phyloP scores from a whole-genome alignment of 2,888 invertebrate species.

The Nemotelus nigrinus region DNA sequence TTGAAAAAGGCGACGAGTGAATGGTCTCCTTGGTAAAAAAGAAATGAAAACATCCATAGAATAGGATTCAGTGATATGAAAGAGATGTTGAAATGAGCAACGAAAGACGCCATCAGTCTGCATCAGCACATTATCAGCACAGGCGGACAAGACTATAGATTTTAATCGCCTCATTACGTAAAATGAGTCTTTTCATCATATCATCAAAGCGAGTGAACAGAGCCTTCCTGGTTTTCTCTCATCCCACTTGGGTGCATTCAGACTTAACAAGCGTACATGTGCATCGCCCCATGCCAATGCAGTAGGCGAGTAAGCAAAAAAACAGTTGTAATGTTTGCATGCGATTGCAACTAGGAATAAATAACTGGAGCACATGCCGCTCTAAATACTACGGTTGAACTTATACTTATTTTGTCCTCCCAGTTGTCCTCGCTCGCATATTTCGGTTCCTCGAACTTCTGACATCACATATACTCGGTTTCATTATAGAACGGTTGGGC shows the following conservation, averaged over 20 bases:
- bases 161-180: background rate
- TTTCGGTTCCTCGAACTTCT: too few species aligned
- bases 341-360: constrained; percentile 27
- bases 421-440: too few species aligned
- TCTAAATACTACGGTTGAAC: constrained; percentile 7
- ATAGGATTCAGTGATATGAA: constrained; percentile 3
- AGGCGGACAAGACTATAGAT: constrained; percentile 13
- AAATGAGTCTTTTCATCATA: constrained; percentile 15
- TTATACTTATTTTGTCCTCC: too few species aligned
- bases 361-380: constrained; percentile 27
- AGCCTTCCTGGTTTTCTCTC: background rate
- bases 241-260: background rate
- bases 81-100: constrained; percentile 23
- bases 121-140: constrained; percentile 32
- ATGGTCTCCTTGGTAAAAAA: background rate
- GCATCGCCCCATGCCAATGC: background rate
- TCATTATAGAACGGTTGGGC: too few species aligned
- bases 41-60: background rate
- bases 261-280: background rate
- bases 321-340: background rate
- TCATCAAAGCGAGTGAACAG: constrained; percentile 17
- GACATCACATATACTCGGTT: too few species aligned
- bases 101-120: constrained; percentile 29
- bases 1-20: background rate
- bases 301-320: background rate